phyloP scores from a whole-genome alignment of 2,888 invertebrate genomes.

The Ichneumon xanthorius region DNA sequence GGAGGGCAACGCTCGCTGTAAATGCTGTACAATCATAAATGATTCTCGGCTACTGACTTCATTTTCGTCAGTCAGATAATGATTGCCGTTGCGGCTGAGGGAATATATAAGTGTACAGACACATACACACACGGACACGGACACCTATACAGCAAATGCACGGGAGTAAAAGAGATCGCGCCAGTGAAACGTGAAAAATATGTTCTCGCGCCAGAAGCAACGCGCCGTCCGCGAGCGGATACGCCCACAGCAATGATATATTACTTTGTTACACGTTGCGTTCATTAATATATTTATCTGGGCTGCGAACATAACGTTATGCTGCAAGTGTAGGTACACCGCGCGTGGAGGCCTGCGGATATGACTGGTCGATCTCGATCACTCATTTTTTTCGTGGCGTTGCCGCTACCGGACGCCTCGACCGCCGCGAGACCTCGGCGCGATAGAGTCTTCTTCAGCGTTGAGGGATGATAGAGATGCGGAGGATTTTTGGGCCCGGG shows the following conservation, averaged over 20 bases:
- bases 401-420: conserved; percentile 6
- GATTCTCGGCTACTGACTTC: conserved; percentile 74
- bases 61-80: conserved; percentile 73
- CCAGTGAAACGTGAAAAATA: conserved; percentile 66
- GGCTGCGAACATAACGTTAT: conserved; percentile 60
- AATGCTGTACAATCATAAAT: conserved; percentile 70
- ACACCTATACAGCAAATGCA: background rate
- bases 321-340: conserved; percentile 27
- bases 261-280: conserved; percentile 61
- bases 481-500: background rate
- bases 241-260: conserved; percentile 68
- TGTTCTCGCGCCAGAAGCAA: conserved; percentile 60
- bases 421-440: background rate
- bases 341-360: conserved; percentile 36
- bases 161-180: conserved; percentile 41
- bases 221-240: conserved; percentile 57
- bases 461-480: conserved; percentile 4
- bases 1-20: conserved; percentile 48
- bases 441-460: conserved; percentile 1
- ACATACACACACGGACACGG: background rate
- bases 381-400: conserved; percentile 45
- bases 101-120: background rate
- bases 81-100: conserved; percentile 59
- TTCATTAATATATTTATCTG: conserved; percentile 62
- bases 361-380: conserved; percentile 57